A percentile compares a stretch with the other conserved stretches of the same genome.
These are phyloP conservation scores for Nezara viridula DNA, from an alignment of 2,888 invertebrate species.

Conservation along the genomic window DNA sequence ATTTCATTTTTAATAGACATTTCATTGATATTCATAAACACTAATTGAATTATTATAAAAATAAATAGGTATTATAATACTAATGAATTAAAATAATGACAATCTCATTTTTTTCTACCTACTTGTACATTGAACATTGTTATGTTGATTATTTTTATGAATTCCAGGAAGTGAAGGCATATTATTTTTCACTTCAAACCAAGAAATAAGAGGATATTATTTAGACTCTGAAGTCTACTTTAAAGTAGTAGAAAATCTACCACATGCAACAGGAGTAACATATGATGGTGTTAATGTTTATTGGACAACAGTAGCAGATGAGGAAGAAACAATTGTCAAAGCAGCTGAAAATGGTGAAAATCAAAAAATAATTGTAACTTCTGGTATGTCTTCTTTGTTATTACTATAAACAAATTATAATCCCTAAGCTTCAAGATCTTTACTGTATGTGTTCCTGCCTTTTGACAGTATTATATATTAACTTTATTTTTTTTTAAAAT, in stretches of 20 bases:
- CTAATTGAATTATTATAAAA: background rate
- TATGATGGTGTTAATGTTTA: slow-evolving; percentile 80
- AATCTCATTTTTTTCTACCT: slow-evolving; percentile 41
- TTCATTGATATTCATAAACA: background rate
- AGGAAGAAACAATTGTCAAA: slow-evolving; percentile 80
- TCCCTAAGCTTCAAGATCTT: too few relatives aligned
- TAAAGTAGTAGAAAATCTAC: slow-evolving; percentile 71
- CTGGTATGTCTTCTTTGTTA: slow-evolving; percentile 67
- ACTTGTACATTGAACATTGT: background rate
- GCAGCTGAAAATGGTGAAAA: slow-evolving; percentile 75
- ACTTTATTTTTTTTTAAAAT: too few relatives aligned
- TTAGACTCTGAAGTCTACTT: slow-evolving; percentile 73
- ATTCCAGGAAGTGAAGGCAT: slow-evolving; percentile 76
- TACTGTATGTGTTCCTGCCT: too few relatives aligned
- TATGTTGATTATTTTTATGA: background rate
- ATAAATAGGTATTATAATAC: background rate
- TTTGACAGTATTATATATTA: too few relatives aligned
- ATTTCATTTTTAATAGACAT: background rate
- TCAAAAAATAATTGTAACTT: slow-evolving; percentile 72
- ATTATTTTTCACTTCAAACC: slow-evolving; percentile 78
- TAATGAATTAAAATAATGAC: background rate
- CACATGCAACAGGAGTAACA: slow-evolving; percentile 78
- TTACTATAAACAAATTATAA: background rate
- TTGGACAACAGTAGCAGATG: slow-evolving; percentile 82
- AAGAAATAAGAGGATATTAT: slow-evolving; percentile 77